Evolutionary conservation across 2,888 invertebrate species (phyloP), one percentile per base, ranked within the genome.

Genomic region (Isotomurus palustris): DNA sequence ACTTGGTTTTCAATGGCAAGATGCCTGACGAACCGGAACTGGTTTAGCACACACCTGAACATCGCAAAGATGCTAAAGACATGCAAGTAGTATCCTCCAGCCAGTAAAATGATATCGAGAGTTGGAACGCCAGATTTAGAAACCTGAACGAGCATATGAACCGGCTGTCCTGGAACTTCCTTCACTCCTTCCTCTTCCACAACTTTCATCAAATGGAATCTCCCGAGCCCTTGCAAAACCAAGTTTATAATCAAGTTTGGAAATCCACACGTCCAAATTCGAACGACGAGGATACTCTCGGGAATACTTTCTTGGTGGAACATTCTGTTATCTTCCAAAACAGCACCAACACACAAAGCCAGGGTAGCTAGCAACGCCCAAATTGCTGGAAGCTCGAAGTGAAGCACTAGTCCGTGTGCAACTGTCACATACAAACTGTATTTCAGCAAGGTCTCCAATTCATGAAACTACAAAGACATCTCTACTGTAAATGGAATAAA

Each of bases 181-280:
- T 19, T 35, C 3, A 36, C 4, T 19, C 22, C 22, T 3, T 5
- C 4, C 3, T 32, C 35, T 3, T 14, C 19, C n/a, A 35, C 27
- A 3, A 47, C 28, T 10, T 8, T 6, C 4, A 49, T 49, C 3
- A 49, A 35, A 21, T 32, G 14, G 14, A 4, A 3, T 10, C 49
- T 17, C 8, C 21, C 49, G 4, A 49, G 22, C 10, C 4, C 17
- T 21, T 49, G 19, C 3, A 49, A 3, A 3, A 49, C 14, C 3
- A 32, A 14, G 22, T 49, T 49, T 5, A 24, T 6, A 3, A 49
- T 22, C 8, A 29, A 21, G 21, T 35, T 3, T 5, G 49, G 49
- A 25, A 49, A 35, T 14, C 35, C 35, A n/a, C 28, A 27, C 4
- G 49, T 19, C 49, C 49, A 49, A 36, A 49, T 49, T 19, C 49